A percentile compares a stretch with the other conserved stretches of the same genome.
These are phyloP conservation scores for Setophaga petechia DNA, from an alignment of 2,113 vertebrate species.

Conservation along the genomic window DNA sequence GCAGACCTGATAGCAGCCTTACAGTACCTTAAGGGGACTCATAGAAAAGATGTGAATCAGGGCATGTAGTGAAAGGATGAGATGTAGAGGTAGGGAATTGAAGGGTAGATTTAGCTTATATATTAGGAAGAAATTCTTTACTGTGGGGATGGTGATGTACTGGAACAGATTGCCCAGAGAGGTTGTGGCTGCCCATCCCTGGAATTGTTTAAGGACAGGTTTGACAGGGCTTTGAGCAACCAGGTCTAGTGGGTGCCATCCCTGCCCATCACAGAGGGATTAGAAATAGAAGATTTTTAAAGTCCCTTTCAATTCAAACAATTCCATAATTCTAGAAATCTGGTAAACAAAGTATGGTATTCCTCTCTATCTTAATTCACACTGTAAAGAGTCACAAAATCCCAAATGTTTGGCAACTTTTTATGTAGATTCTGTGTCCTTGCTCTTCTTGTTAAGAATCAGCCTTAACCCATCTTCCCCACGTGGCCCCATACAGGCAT, in stretches of 20 bases:
- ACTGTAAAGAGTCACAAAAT: background rate
- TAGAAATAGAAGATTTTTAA: background rate
- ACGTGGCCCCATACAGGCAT: background rate
- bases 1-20: background rate
- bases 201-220: background rate
- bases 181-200: background rate
- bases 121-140: background rate
- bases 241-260: background rate
- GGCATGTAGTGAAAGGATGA: background rate
- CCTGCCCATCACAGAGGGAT: background rate
- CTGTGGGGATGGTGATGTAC: background rate
- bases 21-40: background rate
- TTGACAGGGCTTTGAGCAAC: background rate
- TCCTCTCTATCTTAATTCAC: background rate
- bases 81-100: rapidly evolving
- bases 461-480: background rate
- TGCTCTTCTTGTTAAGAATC: background rate
- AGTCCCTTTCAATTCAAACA: background rate
- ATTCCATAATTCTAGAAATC: background rate
- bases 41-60: background rate
- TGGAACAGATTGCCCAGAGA: background rate
- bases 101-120: background rate
- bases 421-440: background rate
- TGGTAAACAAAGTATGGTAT: background rate
- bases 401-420: background rate